Percentiles rank a stretch among this genome's conserved stretches.
Evolutionary conservation across 2,113 vertebrate genomes (phyloP).

Genomic region (Ailuropoda melanoleuca): DNA sequence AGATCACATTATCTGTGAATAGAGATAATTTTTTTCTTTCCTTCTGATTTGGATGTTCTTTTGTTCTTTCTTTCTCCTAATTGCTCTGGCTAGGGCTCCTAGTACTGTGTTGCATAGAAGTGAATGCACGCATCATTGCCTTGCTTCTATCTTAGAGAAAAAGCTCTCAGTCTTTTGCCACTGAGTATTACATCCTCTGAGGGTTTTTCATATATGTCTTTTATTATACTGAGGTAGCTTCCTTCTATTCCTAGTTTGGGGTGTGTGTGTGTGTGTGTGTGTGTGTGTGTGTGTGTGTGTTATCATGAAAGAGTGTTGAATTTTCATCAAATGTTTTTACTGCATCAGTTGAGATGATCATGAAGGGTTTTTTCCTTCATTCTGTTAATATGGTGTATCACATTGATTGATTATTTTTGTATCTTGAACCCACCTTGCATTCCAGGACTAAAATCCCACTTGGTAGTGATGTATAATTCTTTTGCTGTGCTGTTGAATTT

Average conservation of each 20-base stretch:
- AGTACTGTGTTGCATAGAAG: not conserved
- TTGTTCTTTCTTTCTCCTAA: not conserved
- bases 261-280: not conserved
- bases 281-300: not conserved
- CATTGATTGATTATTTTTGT: not conserved
- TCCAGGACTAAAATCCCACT: not conserved
- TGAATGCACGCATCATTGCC: not conserved
- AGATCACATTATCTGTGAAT: not conserved
- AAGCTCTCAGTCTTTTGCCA: not conserved
- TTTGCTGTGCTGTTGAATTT: not conserved
- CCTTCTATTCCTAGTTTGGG: not conserved
- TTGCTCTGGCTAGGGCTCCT: not conserved
- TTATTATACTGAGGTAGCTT: not conserved
- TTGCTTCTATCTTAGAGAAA: not conserved
- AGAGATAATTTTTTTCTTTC: not conserved
- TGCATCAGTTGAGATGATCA: not conserved
- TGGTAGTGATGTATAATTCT: not conserved
- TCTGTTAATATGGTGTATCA: not conserved
- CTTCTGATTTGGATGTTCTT: not conserved
- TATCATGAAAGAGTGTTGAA: not conserved
- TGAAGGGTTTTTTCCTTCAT: not conserved
- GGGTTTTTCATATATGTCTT: not conserved
- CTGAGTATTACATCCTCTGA: not conserved
- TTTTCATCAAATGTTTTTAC: not conserved
- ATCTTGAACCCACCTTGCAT: not conserved